A percentile compares a stretch with the other conserved stretches of the same genome.
phyloP scores from a whole-genome alignment of 1,140 invertebrate species.

The Oppia nitens region DNA sequence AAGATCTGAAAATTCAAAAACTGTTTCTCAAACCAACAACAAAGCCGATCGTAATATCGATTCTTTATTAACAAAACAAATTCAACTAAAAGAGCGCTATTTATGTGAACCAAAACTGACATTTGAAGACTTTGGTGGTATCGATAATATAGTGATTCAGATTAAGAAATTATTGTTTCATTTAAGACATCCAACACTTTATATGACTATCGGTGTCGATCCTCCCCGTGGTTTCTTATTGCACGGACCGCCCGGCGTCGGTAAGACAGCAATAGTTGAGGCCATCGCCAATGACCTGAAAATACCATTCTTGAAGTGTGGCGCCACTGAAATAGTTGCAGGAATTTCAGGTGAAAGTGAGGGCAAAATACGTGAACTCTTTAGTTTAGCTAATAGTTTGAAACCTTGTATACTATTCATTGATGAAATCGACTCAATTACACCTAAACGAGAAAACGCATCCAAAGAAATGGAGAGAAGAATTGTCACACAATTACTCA shows the following conservation, averaged over 20 bases:
- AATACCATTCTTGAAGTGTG: conserved; percentile 62
- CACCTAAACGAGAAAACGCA: conserved; percentile 58
- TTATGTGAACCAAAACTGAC: conserved; percentile 32
- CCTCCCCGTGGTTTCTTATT: conserved; percentile 55
- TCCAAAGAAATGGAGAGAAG: conserved; percentile 86
- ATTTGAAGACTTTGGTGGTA: conserved; percentile 56
- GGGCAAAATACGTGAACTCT: conserved; percentile 71
- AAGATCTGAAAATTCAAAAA: background rate
- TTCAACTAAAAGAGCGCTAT: conserved; percentile 19
- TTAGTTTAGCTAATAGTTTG: conserved; percentile 54
- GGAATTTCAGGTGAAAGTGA: conserved; percentile 88
- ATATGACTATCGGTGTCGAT: conserved; percentile 44
- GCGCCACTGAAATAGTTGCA: conserved; percentile 77
- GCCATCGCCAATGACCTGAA: conserved; percentile 62
- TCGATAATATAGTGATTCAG: conserved; percentile 42
- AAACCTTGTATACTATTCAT: conserved; percentile 78
- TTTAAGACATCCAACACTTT: conserved; percentile 65
- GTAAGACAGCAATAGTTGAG: conserved; percentile 75
- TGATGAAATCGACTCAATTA: conserved; percentile 83
- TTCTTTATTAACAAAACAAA: conserved; percentile 23
- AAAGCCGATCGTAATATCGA: conserved; percentile 19
- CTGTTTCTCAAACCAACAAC: background rate
- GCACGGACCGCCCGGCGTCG: conserved; percentile 81
- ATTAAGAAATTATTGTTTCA: conserved; percentile 61
- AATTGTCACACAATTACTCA: conserved; percentile 78